Evolutionary conservation across 1,140 invertebrate genomes (phyloP), one percentile per base, ranked within the genome.

Genomic region (Lysiphlebus fabarum): DNA sequence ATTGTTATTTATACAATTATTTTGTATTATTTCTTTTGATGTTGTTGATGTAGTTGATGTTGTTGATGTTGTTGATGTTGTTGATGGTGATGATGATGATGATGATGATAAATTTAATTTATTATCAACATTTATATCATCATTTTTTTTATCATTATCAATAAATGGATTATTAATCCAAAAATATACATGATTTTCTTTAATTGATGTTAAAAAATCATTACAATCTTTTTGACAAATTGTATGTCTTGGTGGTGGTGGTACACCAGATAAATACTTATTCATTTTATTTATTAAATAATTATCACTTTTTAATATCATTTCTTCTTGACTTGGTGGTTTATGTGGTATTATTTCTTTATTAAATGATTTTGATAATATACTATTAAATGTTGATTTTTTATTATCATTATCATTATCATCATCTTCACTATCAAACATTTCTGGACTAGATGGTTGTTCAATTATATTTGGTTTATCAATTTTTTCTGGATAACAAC

Each of bases 161-260:
- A 1, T 14, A 63, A 76, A 63, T 64, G 69, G 67, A 69, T 75
- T 26, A 26, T 26, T 58, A 61, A 75, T 62, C 78, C 78, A 74
- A 67, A 79, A 71, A 49, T 71, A 76, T 14, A 70, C 56, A n/a
- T 66, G 62, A 64, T 81, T 80, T 48, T 77, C 60, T n/a, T 71
- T 67, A 62, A 82, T 81, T 40, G 67, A 64, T 37, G 54, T 56
- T 2, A 88, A 70, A 69, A 88, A 86, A 66, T 88, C 84, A n/a
- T 70, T 73, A 9, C 83, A 83, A 68, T 85, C 83, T 49, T 80
- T 80, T 53, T 84, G 82, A 43, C 83, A 75, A 34, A 82, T 83
- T 7, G 86, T 88, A 7, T 86, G 78, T 49, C 83, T 86, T 8
- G 86, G 86, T 37, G 86, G 87, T 37, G 86, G 87, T 37, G 84